Percentiles rank a stretch among this genome's conserved stretches.
Evolutionary conservation across 2,888 invertebrate genomes (phyloP).

Genomic region (Odontomyia ornata): DNA sequence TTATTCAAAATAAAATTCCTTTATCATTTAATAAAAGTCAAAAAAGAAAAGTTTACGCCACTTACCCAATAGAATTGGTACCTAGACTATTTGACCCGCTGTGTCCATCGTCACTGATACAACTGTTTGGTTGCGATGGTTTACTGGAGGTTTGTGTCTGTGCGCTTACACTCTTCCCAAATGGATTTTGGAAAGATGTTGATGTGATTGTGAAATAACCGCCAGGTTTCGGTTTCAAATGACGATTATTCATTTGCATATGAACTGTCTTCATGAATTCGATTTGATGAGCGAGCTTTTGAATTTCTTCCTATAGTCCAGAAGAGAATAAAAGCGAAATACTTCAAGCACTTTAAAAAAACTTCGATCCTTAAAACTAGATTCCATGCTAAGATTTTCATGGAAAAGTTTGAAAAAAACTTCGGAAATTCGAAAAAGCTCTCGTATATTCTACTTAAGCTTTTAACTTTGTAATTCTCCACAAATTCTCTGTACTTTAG

Average conservation of each 20-base stretch:
- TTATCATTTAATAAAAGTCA: no score
- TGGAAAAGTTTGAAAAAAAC: no score
- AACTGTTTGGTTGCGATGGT: constrained; percentile 52
- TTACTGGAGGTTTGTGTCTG: constrained; percentile 58
- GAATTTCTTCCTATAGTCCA: constrained; percentile 81
- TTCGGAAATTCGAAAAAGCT: no score
- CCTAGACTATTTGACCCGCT: constrained; percentile 56
- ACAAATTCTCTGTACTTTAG: no score
- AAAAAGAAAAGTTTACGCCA: no score
- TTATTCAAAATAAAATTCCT: no score
- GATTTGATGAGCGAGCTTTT: constrained; percentile 89
- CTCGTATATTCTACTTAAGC: no score
- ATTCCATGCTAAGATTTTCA: no score
- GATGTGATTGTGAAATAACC: constrained; percentile 78
- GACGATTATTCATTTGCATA: constrained; percentile 92
- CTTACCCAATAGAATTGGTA: constrained; percentile 58
- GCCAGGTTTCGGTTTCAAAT: constrained; percentile 83
- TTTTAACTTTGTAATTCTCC: no score
- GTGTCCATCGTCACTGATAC: constrained; percentile 56
- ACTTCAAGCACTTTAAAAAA: no score
- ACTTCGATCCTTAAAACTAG: no score
- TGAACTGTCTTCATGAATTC: constrained; percentile 94
- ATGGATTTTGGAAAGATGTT: constrained; percentile 65
- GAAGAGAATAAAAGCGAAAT: background rate
- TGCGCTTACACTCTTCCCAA: constrained; percentile 56